These are phyloP conservation scores for Lutraria lutraria DNA, from an alignment of 2,888 invertebrate genomes.

Conservation along the genomic window DNA sequence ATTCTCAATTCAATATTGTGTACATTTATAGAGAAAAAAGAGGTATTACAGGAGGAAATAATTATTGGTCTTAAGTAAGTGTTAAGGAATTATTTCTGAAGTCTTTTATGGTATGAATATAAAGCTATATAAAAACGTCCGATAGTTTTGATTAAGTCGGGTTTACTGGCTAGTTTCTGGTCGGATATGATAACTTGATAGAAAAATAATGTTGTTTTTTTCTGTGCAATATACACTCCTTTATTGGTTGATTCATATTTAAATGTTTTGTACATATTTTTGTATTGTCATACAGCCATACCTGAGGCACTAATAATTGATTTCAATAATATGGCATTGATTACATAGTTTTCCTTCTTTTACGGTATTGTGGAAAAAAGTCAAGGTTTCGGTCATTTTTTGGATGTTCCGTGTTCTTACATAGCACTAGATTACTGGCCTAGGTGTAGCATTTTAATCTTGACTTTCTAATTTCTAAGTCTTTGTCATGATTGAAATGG, in stretches of 20 bases:
- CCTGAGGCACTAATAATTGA: background rate
- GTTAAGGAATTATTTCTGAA: too few relatives aligned
- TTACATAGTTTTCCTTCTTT: background rate
- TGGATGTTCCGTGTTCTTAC: too few relatives aligned
- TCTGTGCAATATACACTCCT: slow-evolving; percentile 14
- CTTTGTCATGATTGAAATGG: background rate
- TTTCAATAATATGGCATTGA: background rate
- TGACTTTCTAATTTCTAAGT: background rate
- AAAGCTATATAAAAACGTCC: too few relatives aligned
- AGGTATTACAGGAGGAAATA: too few relatives aligned
- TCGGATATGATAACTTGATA: background rate
- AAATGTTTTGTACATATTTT: background rate
- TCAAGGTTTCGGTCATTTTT: too few relatives aligned
- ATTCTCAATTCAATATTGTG: too few relatives aligned
- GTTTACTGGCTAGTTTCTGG: too few relatives aligned
- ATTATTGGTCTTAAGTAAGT: too few relatives aligned
- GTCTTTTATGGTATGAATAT: too few relatives aligned
- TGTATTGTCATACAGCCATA: background rate
- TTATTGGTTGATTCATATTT: background rate
- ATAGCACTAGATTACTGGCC: background rate
- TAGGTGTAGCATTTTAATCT: background rate
- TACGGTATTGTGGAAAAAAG: too few relatives aligned
- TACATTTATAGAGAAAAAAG: too few relatives aligned
- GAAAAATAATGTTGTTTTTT: background rate
- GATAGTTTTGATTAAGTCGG: too few relatives aligned